Conservation (phyloP, 2,113 vertebrate species). For the Turnix velox region DNA sequence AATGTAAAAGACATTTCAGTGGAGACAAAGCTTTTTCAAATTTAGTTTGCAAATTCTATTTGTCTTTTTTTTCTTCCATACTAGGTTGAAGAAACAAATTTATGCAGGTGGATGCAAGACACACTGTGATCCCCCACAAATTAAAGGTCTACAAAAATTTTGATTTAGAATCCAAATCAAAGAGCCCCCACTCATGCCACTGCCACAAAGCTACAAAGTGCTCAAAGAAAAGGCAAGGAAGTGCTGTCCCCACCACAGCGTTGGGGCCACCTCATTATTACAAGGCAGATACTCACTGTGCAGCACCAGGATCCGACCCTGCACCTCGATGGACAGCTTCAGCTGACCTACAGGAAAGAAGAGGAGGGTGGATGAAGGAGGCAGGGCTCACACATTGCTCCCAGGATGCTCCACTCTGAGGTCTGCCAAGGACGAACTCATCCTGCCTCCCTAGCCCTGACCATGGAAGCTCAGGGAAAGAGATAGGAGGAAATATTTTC, state of each 20-base stretch:
- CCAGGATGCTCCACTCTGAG: fast-evolving
- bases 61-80: background rate
- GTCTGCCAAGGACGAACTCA: background rate
- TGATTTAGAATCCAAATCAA: background rate
- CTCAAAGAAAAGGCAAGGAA: background rate
- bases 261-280: too few species aligned
- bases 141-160: background rate
- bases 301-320: conserved; percentile 52
- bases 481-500: background rate
- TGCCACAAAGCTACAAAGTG: background rate
- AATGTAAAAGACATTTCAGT: background rate
- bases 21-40: background rate
- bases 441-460: background rate
- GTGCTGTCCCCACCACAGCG: background rate
- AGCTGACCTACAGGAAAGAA: conserved; percentile 68
- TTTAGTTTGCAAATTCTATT: background rate
- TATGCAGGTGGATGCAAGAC: background rate
- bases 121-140: background rate
- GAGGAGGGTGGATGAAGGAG: background rate
- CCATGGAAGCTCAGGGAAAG: background rate
- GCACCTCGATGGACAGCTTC: conserved; percentile 69
- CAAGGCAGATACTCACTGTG: conserved; percentile 64
- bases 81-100: background rate
- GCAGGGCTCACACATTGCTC: background rate
- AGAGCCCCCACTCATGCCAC: fast-evolving